These are phyloP conservation scores for Cyprinodon tularosa DNA, from an alignment of 2,113 vertebrate genomes.

Conservation along the genomic window DNA sequence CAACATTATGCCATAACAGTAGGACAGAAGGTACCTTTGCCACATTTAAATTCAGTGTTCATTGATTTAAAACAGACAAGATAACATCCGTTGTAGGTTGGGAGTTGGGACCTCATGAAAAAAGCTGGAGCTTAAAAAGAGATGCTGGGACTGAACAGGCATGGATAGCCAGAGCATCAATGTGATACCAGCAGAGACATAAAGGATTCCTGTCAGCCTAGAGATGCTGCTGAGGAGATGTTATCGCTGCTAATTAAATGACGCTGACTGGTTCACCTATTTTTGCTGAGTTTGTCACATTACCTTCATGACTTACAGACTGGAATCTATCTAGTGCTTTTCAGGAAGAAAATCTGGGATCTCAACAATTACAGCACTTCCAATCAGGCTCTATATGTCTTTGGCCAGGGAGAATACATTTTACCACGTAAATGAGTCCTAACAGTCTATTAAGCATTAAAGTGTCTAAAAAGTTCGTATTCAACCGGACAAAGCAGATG, in stretches of 20 bases:
- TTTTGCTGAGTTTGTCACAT: constrained; percentile 25
- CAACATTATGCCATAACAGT: constrained; percentile 11
- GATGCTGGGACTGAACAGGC: not conserved
- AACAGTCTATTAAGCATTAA: constrained; percentile 37
- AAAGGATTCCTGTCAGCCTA: constrained; percentile 36
- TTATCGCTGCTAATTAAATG: constrained; percentile 27
- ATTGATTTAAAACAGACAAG: constrained; percentile 46
- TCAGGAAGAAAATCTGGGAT: not conserved
- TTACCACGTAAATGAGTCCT: constrained; percentile 39
- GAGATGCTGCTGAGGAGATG: constrained; percentile 25
- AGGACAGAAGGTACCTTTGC: constrained; percentile 15
- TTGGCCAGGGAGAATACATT: constrained; percentile 23
- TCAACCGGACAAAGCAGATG: constrained; percentile 28
- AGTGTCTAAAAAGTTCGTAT: constrained; percentile 34
- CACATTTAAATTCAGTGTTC: constrained; percentile 35
- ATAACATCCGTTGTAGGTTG: not conserved
- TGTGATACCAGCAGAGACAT: constrained; percentile 35
- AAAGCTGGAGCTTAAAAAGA: constrained; percentile 14
- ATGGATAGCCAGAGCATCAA: constrained; percentile 1
- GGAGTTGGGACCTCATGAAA: constrained; percentile 17
- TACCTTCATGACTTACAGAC: constrained; percentile 24
- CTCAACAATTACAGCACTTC: constrained; percentile 7
- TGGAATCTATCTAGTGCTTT: constrained; percentile 22
- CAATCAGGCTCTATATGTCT: constrained; percentile 26
- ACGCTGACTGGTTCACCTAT: constrained; percentile 19